Evolutionary conservation across 2,797 vertebrate species (phyloP), one percentile per base, ranked within the genome.

Genomic region (Euphonia xanthogaster): DNA sequence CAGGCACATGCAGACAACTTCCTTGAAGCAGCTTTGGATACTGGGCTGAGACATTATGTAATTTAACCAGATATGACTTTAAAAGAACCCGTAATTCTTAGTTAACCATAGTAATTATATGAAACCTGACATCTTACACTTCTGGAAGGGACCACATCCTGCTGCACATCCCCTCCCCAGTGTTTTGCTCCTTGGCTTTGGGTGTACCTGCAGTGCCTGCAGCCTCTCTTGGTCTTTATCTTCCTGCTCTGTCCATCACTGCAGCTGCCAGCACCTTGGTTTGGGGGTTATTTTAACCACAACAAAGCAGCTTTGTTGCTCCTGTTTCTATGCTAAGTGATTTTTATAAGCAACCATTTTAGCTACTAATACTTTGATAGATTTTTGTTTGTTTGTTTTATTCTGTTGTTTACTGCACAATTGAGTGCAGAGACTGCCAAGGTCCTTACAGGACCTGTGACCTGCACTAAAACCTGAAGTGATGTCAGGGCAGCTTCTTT

Each of bases 121-220:
- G 24, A 28, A 60, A 60, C 25, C 20, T 9, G 57, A 20, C 35
- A 60, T 10, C 6, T 39, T 39, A 28, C 57, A 20, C 18, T 39
- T 35, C 57, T 60, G 35, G 25, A 14, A 39, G 25, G 35, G 35
- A 39, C 24, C 57, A 60, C 12, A 28, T 31, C 30, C 21, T 62
- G 31, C 14, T 71, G 39, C 40, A 10, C 7, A 5, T 30, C 37
- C 27, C 39, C 45, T 47, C 28, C 24, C 23, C 27, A 5, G 31
- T 0, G 0, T 1, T 23, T 7, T 35, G 7, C 12, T 55, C 24
- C 40, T 7, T 1, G 5, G 39, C 12, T 71, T 17, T 44, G 25
- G 54, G 22, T 15, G 55, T 21, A 21, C 13, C 28, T 72, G 22
- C 25, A 30, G 5, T 3, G 8, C 53, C 71, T 33, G 15, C 11